phyloP scores from a whole-genome alignment of 2,888 invertebrate species.

The Drosophila antonietae region DNA sequence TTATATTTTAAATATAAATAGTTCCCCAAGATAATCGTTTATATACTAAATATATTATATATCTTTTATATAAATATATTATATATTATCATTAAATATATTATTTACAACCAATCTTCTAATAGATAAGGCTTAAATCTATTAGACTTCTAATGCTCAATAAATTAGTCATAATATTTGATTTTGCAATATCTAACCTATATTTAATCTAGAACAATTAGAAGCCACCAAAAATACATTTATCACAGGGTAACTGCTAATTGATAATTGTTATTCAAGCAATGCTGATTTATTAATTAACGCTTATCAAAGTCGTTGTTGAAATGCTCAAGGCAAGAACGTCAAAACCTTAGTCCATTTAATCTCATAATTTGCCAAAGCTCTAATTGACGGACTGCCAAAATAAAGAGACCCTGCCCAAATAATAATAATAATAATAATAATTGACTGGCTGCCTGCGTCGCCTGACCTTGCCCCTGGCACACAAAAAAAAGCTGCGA shows the following conservation, averaged over 20 bases:
- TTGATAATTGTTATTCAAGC: background rate
- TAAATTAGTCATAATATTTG: background rate
- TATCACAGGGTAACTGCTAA: conserved; percentile 26
- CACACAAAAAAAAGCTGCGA: conserved; percentile 40
- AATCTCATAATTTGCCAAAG: conserved; percentile 41
- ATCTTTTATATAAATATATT: no score
- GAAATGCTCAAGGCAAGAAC: conserved; percentile 53
- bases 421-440: background rate
- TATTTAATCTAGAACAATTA: background rate
- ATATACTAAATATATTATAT: no score
- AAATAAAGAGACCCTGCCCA: conserved; percentile 44
- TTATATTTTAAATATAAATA: no score
- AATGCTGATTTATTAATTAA: conserved; percentile 25
- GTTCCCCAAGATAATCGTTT: no score
- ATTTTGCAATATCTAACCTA: background rate
- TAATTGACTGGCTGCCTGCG: background rate
- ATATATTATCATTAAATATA: no score
- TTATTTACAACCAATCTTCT: no score
- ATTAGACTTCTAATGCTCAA: no score
- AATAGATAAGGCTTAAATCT: no score
- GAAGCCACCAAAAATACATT: background rate
- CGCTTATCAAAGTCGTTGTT: conserved; percentile 54
- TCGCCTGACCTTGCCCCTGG: conserved; percentile 61
- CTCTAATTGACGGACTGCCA: conserved; percentile 47
- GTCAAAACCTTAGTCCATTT: conserved; percentile 41